Evolutionary conservation across 2,888 invertebrate species (phyloP), one percentile per base, ranked within the genome.

Genomic region (Julus scandinavius): DNA sequence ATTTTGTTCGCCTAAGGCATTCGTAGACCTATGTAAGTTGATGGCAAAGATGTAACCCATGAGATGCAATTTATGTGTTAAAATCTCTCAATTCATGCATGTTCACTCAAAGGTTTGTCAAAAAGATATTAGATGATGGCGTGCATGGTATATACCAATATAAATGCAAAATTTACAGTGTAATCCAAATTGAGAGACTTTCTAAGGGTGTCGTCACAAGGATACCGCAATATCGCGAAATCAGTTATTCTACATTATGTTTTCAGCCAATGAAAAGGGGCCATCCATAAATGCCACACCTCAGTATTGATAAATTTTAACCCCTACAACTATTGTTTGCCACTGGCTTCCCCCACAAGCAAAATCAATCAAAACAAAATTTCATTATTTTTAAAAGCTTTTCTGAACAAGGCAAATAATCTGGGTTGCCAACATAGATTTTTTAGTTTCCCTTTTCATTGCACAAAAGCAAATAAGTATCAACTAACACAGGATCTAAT

Each of bases 321-420:
- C 45, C 45, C 45, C 7, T 7, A 7, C 0, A 7, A 5, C 38
- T 80, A 15, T 80, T 80, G 15, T 15, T 54, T 0, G 13, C 54
- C 38, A 80, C 20, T 80, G 38, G 7, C 38, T 7, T 13, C 15
- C 29, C 38, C 38, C 13, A 80, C 29, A 38, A 7, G 0, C 38
- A 38, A 38, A 38, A 80, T 80, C 80, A 29, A 40, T 80, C 80
- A 80, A 80, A 80, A 80, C 80, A 72, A n/a, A 80, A 80, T 80
- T 80, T 80, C 80, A 80, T 80, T 80, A 80, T 80, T 80, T 40
- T 38, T 80, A 80, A 80, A 80, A 80, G 80, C 80, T 38, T 80
- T 80, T 40, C 38, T 38, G 38, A 80, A 38, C 38, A 40, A 29
- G 15, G 15, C 80, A 80, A 80, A 80, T 80, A 80, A 80, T 38